Conservation (phyloP, 2,888 invertebrate species). For the Margaritifera margaritifera region DNA sequence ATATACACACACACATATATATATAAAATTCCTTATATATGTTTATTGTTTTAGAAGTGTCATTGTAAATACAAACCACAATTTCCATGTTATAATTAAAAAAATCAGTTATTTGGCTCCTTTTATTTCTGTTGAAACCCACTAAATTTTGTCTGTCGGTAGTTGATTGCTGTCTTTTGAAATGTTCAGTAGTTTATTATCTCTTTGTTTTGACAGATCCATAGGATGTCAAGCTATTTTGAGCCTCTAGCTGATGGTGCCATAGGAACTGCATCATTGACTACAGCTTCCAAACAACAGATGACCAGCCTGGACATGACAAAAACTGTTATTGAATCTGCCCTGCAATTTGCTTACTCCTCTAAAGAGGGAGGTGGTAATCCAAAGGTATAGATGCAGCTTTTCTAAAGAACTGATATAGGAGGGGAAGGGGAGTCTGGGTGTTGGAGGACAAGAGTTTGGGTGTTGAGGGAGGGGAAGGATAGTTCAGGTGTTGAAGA, state of each 20-base stretch:
- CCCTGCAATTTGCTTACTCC: constrained; percentile 86
- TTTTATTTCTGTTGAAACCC: neutral
- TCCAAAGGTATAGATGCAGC: constrained; percentile 79
- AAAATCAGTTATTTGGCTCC: too few relatives aligned
- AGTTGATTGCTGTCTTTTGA: too few relatives aligned
- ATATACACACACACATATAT: too few relatives aligned
- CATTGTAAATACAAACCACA: too few relatives aligned
- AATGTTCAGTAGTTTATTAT: neutral
- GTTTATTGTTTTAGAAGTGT: too few relatives aligned
- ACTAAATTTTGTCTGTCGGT: neutral
- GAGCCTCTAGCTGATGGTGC: constrained; percentile 89
- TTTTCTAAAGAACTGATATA: too few relatives aligned
- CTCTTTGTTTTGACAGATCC: constrained; percentile 49
- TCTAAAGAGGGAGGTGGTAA: constrained; percentile 94
- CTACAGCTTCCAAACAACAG: constrained; percentile 90
- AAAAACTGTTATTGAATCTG: constrained; percentile 95
- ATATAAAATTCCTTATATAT: too few relatives aligned
- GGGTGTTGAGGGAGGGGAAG: too few relatives aligned
- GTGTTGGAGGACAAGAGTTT: too few relatives aligned
- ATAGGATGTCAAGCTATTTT: constrained; percentile 75
- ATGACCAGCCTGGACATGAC: constrained; percentile 90
- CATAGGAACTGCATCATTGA: constrained; percentile 85
- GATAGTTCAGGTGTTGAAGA: too few relatives aligned
- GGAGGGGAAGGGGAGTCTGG: too few relatives aligned
- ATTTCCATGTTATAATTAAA: too few relatives aligned